Evolutionary conservation across 2,113 vertebrate genomes (phyloP).

Genomic region (Muntiacus reevesi): DNA sequence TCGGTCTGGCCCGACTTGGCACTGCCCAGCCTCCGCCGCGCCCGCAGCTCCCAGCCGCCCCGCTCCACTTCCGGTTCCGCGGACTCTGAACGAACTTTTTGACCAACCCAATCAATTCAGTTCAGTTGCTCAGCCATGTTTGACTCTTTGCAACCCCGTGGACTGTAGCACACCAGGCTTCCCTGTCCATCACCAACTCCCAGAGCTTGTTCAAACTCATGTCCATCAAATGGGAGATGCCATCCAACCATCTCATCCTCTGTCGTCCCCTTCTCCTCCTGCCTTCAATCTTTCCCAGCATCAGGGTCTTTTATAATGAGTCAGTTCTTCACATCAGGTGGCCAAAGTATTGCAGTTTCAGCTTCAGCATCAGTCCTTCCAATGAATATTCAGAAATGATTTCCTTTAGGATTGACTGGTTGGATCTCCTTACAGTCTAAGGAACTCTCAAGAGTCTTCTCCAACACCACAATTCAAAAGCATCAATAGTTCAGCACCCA

Average conservation of each 20-base stretch:
- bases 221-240: not conserved
- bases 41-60: not conserved
- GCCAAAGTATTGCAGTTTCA: not conserved
- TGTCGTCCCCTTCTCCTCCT: not conserved
- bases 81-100: not conserved
- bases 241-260: not conserved
- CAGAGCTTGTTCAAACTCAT: not conserved
- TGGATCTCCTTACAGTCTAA: not conserved
- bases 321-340: not conserved
- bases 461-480: not conserved
- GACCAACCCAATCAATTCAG: not conserved
- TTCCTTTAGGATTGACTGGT: not conserved
- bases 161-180: not conserved
- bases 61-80: slow-evolving; percentile 53
- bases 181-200: not conserved
- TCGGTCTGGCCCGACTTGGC: not conserved
- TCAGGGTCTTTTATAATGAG: not conserved
- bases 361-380: not conserved
- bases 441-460: not conserved
- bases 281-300: not conserved
- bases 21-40: not conserved
- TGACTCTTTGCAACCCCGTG: not conserved
- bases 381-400: not conserved
- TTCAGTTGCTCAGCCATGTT: rapidly evolving
- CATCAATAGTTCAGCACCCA: not conserved